A percentile compares a stretch with the other conserved stretches of the same genome.
phyloP scores from a whole-genome alignment of 2,797 vertebrate species.

The Pseudocheirus occidentalis region DNA sequence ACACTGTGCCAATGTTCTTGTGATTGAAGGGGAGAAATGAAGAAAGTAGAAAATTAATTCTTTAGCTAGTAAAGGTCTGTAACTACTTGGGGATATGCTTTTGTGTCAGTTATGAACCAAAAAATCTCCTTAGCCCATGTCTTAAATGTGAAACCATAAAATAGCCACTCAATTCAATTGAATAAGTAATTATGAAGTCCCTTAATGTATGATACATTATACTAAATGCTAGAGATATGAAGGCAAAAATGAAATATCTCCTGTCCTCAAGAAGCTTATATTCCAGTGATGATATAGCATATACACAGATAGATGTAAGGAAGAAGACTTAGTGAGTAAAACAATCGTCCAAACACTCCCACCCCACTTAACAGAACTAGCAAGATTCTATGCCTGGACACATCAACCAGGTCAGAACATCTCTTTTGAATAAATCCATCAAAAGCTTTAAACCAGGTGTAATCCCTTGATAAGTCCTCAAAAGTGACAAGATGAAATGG shows the following conservation, averaged over 20 bases:
- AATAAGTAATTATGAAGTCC: neutral
- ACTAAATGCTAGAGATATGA: neutral
- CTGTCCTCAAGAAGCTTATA: neutral
- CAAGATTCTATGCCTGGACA: neutral
- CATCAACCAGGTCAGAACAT: neutral
- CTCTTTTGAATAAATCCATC: neutral
- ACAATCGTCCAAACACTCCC: neutral
- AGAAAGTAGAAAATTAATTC: conserved; percentile 43
- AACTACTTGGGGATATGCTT: conserved; percentile 38
- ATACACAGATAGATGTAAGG: neutral
- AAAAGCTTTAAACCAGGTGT: neutral
- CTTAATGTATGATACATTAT: neutral
- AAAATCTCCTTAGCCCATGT: neutral
- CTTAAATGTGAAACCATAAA: neutral
- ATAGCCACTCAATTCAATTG: neutral
- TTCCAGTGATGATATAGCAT: neutral
- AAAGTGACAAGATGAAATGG: neutral
- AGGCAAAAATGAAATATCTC: neutral
- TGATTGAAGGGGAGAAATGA: conserved; percentile 41
- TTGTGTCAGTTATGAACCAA: conserved; percentile 6
- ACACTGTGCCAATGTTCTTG: conserved; percentile 33
- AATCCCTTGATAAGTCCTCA: neutral
- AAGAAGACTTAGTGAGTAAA: neutral
- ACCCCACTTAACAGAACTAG: neutral
- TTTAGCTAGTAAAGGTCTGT: conserved; percentile 61